Base-by-base conservation (phyloP, 1,140 invertebrate genomes). In the Eriosoma lanigerum region DNA sequence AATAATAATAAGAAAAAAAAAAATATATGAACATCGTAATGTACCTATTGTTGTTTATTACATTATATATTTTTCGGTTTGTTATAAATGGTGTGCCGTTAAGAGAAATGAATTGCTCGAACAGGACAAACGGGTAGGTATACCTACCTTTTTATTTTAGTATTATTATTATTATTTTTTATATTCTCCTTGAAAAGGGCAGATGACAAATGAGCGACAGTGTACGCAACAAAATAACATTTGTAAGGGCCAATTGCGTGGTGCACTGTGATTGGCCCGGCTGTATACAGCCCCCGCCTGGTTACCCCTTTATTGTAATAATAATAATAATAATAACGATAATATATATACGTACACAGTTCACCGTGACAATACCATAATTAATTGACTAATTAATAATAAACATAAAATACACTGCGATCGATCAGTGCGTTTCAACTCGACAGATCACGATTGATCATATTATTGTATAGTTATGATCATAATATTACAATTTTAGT, bases 61-160 rank as follows among this genome's bases (percentile, higher is more conserved):
- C 56, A 46, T 44, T 60, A 60, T 60, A 60, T 76, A 60, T 60
- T 76, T 76, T 76, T 76, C 54, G 17, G 73, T 60, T 60, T 76
- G 24, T 76, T 76, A 76, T 76, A 76, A 76, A 76, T 76, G 73
- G 73, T 76, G 73, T 60, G 73, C 73, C 73, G 73, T 76, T 76
- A 76, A 76, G 73, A 76, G 73, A 58, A 76, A 60, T 60, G 73
- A 76, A 76, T 76, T 46, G 54, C 54, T 60, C 56, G 54, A 60
- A 76, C 73, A 38, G 73, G 73, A 56, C 50, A 56, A n/a, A 75
- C 72, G 72, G 54, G 73, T 60, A n/a, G n/a, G n/a, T n/a, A n/a
- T n/a, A n/a, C n/a, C n/a, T n/a, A 76, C 73, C 73, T 76, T 76
- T 4, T 60, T 76, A 32, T 54, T 56, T 75, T 70, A 21, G 32